These are phyloP conservation scores for Chloroclystis v-ata DNA, from an alignment of 2,888 invertebrate species.

Conservation along the genomic window DNA sequence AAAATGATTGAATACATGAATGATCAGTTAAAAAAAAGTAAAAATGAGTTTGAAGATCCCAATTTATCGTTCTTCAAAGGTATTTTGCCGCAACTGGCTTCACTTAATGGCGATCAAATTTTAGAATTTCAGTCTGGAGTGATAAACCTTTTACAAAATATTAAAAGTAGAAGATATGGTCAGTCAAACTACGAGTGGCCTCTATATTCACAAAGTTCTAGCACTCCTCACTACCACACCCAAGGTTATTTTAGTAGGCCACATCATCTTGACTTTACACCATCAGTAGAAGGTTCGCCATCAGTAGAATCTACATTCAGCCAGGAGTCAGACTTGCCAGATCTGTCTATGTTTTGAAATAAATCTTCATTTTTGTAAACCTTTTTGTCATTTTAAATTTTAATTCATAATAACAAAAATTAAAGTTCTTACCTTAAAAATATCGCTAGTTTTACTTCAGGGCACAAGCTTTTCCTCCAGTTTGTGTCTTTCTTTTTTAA, in stretches of 20 bases:
- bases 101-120: constrained; percentile 23
- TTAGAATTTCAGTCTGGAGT: constrained; percentile 31
- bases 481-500: constrained; percentile 25
- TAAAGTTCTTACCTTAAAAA: constrained; percentile 20
- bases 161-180: constrained; percentile 25
- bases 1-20: constrained; percentile 24
- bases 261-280: constrained; percentile 21
- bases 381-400: constrained; percentile 17
- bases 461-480: constrained; percentile 23
- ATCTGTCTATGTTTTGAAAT: constrained; percentile 20
- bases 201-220: constrained; percentile 24
- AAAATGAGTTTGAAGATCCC: not conserved
- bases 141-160: constrained; percentile 28
- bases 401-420: constrained; percentile 17
- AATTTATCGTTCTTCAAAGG: constrained; percentile 15
- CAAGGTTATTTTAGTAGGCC: constrained; percentile 22
- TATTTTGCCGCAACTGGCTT: constrained; percentile 17
- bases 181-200: constrained; percentile 25
- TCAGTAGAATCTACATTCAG: constrained; percentile 19
- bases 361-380: constrained; percentile 1
- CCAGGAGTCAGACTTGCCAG: constrained; percentile 16
- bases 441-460: constrained; percentile 20
- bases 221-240: constrained; percentile 16
- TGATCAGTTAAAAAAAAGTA: too few relatives aligned
- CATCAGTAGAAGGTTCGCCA: constrained; percentile 16